Evolutionary conservation across 2,797 vertebrate genomes (phyloP).

Genomic region (Neosilurus hyrtlii): DNA sequence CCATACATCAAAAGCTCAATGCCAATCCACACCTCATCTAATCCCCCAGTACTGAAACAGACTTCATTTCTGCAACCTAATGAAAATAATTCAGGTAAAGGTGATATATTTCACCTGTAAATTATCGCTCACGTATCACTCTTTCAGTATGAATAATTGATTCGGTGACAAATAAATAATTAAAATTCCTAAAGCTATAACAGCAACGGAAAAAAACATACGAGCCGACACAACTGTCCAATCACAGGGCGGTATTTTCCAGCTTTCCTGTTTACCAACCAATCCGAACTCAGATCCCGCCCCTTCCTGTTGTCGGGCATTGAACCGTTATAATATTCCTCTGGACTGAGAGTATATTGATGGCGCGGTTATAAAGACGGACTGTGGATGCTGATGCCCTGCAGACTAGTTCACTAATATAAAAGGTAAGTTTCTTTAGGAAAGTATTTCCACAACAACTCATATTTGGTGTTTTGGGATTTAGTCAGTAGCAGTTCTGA

Average conservation of each 20-base stretch:
- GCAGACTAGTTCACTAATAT: not conserved
- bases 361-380: slow-evolving; percentile 24
- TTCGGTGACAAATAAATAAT: slow-evolving; percentile 67
- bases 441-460: not conserved
- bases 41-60: not conserved
- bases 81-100: too few species aligned
- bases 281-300: slow-evolving; percentile 63
- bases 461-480: not conserved
- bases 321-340: slow-evolving; percentile 56
- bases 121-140: slow-evolving; percentile 16
- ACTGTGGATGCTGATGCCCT: slow-evolving; percentile 13
- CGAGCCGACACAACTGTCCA: slow-evolving; percentile 57
- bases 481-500: not conserved
- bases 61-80: not conserved
- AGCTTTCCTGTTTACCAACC: slow-evolving; percentile 52
- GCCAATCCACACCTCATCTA: not conserved
- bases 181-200: slow-evolving; percentile 59
- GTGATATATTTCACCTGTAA: not conserved
- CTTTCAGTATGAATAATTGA: slow-evolving; percentile 71
- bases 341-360: slow-evolving; percentile 55
- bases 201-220: slow-evolving; percentile 50
- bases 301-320: slow-evolving; percentile 70
- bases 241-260: slow-evolving; percentile 53
- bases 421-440: slow-evolving; percentile 27
- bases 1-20: not conserved